Base-by-base conservation (phyloP, 2,113 vertebrate species). In the Hyaena hyaena region DNA sequence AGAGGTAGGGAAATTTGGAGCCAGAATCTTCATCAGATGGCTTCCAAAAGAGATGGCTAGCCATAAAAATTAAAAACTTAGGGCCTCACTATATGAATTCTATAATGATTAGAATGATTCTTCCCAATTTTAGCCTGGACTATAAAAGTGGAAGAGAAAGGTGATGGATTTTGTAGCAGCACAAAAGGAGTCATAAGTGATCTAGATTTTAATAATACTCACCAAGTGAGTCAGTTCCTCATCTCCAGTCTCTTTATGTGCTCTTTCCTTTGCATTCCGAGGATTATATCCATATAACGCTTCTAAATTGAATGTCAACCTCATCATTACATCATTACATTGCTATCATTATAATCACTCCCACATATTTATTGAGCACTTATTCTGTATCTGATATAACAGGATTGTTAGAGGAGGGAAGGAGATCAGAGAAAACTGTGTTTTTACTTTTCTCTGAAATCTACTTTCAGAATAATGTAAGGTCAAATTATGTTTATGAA, bases 401-500 rank as follows among this genome's bases (percentile, higher is more conserved):
- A 86, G 80, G 48, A 81, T 77, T 55, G 68, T 48, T 66, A 86
- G 48, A 71, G 68, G 43, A 88, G 23, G 58, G 35, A 92, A 71
- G 61, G 53, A 80, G 65, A 73, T 74, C 86, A 39, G 35, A 87
- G 19, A 80, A 77, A 77, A 53, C 1, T 0, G 1, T 50, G 45
- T 53, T 77, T 93, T 45, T 65, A 58, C 77, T 73, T 35, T 26
- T 82, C 16, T 85, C 16, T 92, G 68, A 91, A 89, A 90, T 95
- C 66, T 66, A 24, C 31, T 69, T 92, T 35, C 48, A 74, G 16
- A 74, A 93, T 77, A 1, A 31, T 77, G 6, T 84, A 55, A 81
- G 16, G 0, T 35, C n/a, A 93, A 88, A 90, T 74, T 61, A 4
- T 87, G 9, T 33, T 24, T 17, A 55, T 16, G 0, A 88, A 76